phyloP scores from a whole-genome alignment of 2,888 invertebrate genomes.

The Gisinianus flammeolus region DNA sequence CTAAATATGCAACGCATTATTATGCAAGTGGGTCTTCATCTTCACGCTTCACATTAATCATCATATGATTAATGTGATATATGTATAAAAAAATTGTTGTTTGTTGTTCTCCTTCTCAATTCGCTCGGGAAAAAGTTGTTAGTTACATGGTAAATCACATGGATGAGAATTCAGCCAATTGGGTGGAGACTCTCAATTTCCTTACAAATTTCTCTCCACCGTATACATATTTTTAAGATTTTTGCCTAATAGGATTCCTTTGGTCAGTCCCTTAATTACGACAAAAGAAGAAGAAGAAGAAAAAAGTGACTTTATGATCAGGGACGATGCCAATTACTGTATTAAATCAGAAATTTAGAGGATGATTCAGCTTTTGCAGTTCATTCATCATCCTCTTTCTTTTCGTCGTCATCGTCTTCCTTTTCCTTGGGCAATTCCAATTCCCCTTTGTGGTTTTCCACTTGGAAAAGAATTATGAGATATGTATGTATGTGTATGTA shows the following conservation, averaged over 20 bases:
- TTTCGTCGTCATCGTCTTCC: not conserved
- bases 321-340: not conserved
- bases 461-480: slow-evolving; percentile 3
- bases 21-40: too few relatives aligned
- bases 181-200: not conserved
- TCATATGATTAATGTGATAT: too few relatives aligned
- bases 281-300: not conserved
- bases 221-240: too few relatives aligned
- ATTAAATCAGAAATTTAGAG: not conserved
- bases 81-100: too few relatives aligned
- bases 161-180: not conserved
- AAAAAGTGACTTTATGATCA: not conserved
- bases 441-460: not conserved
- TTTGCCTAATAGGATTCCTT: too few relatives aligned
- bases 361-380: not conserved
- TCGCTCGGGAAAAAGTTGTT: not conserved
- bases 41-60: too few relatives aligned
- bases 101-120: too few relatives aligned
- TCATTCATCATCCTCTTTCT: not conserved
- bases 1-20: too few relatives aligned
- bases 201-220: not conserved
- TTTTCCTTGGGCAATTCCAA: not conserved
- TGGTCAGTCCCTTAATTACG: not conserved
- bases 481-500: not conserved
- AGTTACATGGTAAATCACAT: not conserved